Conservation (phyloP, 2,797 vertebrate species). For the Pangasius mekongensis region DNA sequence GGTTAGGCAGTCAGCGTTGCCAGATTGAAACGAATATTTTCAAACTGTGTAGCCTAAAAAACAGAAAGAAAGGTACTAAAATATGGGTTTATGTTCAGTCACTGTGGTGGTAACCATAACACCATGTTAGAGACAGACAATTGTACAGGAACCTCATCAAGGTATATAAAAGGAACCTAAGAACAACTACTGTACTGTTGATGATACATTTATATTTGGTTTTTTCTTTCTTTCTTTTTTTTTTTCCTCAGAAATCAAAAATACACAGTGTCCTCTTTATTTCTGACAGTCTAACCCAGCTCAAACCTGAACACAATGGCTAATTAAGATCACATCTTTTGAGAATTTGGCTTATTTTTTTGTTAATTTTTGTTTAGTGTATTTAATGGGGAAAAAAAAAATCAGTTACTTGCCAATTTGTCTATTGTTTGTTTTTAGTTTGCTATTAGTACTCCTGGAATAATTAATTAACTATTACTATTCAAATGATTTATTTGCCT, state of each 20-base stretch:
- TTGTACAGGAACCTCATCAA: background rate
- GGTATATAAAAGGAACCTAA: background rate
- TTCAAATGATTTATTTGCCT: constrained; percentile 39
- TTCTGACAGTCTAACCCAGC: background rate
- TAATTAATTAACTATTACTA: background rate
- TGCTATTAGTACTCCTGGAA: background rate
- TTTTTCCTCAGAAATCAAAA: background rate
- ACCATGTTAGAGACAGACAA: background rate
- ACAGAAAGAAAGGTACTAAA: background rate
- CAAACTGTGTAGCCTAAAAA: background rate
- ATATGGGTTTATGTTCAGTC: background rate
- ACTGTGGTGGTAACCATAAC: background rate
- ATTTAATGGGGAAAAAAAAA: background rate
- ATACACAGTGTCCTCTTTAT: background rate
- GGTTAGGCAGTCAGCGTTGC: background rate
- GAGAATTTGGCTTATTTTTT: background rate
- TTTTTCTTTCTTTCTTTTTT: background rate
- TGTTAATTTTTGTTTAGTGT: background rate
- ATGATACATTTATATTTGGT: background rate
- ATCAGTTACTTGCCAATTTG: background rate
- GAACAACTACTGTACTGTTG: background rate
- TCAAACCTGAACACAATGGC: background rate
- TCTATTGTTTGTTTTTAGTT: constrained; percentile 20
- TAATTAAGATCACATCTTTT: background rate
- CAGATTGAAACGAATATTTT: background rate